Percentiles rank a stretch among this genome's conserved stretches.
phyloP scores from a whole-genome alignment of 1,140 invertebrate genomes.

The Habropoda laboriosa region DNA sequence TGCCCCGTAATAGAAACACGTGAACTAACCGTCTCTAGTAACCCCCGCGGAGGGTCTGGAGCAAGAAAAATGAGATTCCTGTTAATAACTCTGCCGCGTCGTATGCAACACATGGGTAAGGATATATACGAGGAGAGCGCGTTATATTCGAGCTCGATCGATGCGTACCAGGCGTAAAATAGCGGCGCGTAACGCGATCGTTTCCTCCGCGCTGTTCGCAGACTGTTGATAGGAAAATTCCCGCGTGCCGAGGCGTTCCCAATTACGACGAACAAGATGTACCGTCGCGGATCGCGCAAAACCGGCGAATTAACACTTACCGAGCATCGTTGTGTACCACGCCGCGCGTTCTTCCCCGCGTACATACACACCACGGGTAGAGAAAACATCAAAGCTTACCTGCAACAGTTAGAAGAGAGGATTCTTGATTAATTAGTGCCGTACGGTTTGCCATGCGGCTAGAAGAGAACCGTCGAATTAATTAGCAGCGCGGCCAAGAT shows the following conservation, averaged over 20 bases:
- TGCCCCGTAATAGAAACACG: background rate
- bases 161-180: background rate
- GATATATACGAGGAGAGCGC: too few species aligned
- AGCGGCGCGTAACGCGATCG: constrained; percentile 1
- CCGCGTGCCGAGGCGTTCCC: constrained; percentile 1
- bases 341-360: too few species aligned
- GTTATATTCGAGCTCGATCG: too few species aligned
- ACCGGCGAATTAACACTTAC: constrained; percentile 47
- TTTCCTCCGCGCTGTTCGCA: background rate
- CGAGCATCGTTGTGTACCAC: constrained; percentile 10
- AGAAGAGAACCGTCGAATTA: constrained; percentile 24
- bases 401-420: constrained; percentile 64
- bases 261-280: constrained; percentile 21
- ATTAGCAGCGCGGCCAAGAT: constrained; percentile 20
- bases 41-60: too few species aligned
- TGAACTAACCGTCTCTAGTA: background rate
- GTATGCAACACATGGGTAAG: background rate
- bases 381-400: constrained; percentile 70
- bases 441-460: constrained; percentile 14
- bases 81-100: too few species aligned
- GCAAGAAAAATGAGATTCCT: background rate
- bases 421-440: constrained; percentile 52
- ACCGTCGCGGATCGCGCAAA: background rate
- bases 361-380: too few species aligned
- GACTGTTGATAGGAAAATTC: background rate